These are phyloP conservation scores for Anomalospiza imberbis DNA, from an alignment of 2,797 vertebrate genomes.

Conservation along the genomic window DNA sequence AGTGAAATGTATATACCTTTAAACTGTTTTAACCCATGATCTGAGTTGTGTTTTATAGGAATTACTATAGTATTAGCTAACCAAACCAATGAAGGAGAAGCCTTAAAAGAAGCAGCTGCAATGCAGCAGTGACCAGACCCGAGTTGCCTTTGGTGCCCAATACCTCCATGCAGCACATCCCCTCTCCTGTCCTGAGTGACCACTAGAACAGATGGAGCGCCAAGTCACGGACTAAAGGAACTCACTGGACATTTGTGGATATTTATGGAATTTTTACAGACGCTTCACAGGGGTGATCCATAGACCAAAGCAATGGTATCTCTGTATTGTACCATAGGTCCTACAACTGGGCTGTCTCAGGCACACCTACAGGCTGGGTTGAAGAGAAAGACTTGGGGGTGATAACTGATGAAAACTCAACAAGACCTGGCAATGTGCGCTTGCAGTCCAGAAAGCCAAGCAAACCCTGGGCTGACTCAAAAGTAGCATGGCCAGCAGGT, in stretches of 20 bases:
- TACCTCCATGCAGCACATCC: background rate
- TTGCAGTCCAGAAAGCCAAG: background rate
- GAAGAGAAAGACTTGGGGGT: background rate
- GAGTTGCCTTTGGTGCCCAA: background rate
- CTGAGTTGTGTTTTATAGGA: background rate
- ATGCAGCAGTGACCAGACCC: background rate
- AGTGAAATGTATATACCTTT: background rate
- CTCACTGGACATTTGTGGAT: background rate
- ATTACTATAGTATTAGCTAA: background rate
- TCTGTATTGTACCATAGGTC: background rate
- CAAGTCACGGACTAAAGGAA: background rate
- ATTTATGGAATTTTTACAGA: background rate
- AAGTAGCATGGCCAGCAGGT: background rate
- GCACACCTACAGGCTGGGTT: background rate
- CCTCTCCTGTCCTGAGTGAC: background rate
- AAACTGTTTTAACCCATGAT: background rate
- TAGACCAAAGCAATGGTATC: background rate
- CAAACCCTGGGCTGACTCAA: background rate
- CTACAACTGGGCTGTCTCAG: background rate
- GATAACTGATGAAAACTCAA: background rate
- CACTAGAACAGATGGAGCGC: fast-evolving
- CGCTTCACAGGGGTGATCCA: background rate
- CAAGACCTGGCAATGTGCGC: background rate
- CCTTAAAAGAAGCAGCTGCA: background rate
- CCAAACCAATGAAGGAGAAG: background rate